Evolutionary conservation across 2,113 vertebrate species (phyloP), one percentile per base, ranked within the genome.

Genomic region (Gallinago media): DNA sequence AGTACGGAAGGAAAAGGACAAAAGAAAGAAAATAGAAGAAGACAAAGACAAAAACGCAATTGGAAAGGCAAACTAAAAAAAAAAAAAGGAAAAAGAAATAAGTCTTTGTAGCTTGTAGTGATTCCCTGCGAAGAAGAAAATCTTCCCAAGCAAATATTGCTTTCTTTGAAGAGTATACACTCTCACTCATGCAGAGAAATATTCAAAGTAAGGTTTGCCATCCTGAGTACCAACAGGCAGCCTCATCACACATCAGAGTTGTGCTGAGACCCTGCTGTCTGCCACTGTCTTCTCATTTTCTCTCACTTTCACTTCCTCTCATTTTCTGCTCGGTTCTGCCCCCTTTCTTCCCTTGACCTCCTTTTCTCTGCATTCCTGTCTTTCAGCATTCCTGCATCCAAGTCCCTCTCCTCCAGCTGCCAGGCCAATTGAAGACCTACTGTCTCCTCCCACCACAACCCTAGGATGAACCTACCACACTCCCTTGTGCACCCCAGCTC

Each of bases 51-150:
- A 38, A 77, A 75, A 61, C 11, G 15, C 3, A 10, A 58, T 21
- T 74, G 54, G 34, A 83, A 66, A 62, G 15, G 15, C 11, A 62
- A 72, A 38, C 38, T 38, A 38, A 38, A 8, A 8, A 8, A 23
- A 5, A 9, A 12, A 22, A 29, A 42, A 29, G 4, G 7, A 3
- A 6, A 42, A 14, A 2, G 2, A 9, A 25, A 31, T 16, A 2
- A 1, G 40, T 27, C 31, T 46, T 10, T 36, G 16, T 12, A 46
- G 8, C 20, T 70, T 62, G 29, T 20, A 56, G 9, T n/a, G 34
- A n/a, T 73, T 70, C 26, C 40, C n/a, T 73, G n/a, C 44, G 73
- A 88, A 15, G 25, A 67, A 50, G 13, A 58, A 18, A 73, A 44
- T 20, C 46, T 61, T 73, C 9, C 26, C 32, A 31, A 56, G 42